Percentiles rank a stretch among this genome's conserved stretches.
Conservation (phyloP, 2,113 vertebrate species). For the Rhadina sibilatrix region DNA sequence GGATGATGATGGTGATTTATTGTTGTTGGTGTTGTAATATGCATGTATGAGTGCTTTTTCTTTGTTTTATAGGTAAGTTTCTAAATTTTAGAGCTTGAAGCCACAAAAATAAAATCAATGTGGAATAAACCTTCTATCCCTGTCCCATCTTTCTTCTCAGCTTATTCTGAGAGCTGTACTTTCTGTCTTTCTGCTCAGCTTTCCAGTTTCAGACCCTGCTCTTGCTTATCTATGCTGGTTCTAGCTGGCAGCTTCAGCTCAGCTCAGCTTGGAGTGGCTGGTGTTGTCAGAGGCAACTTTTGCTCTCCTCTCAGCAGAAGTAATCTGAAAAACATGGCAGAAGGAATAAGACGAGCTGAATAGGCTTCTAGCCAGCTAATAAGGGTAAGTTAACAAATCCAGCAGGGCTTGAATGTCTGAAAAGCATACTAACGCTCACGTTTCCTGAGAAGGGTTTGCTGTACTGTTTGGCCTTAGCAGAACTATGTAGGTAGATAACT, state of each 20-base stretch:
- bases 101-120: background rate
- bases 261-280: background rate
- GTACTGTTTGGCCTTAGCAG: background rate
- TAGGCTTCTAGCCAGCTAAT: background rate
- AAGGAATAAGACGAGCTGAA: background rate
- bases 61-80: background rate
- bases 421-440: background rate
- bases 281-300: background rate
- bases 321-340: background rate
- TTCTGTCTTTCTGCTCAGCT: background rate
- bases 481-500: background rate
- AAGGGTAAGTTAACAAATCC: background rate
- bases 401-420: background rate
- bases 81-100: background rate
- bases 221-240: background rate
- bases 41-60: background rate
- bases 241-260: background rate
- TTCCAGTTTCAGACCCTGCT: background rate
- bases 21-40: background rate
- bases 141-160: background rate
- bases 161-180: background rate
- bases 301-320: background rate
- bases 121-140: background rate
- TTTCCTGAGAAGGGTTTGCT: background rate
- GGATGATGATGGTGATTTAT: background rate